A percentile compares a stretch with the other conserved stretches of the same genome.
Conservation (phyloP, 2,888 invertebrate genomes). For the Scelioninae gen. 2 region DNA sequence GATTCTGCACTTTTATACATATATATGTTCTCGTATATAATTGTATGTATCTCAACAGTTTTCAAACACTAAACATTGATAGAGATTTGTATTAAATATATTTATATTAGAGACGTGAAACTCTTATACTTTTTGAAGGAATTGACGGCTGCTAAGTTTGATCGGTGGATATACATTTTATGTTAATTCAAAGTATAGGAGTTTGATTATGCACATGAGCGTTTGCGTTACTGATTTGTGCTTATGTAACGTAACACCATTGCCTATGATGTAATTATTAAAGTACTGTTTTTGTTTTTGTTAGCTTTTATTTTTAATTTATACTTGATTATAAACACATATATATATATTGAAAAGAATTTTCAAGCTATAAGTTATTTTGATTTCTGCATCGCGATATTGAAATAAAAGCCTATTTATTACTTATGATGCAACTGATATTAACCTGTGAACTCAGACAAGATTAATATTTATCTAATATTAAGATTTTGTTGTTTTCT, state of each 20-base stretch:
- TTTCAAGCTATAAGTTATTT: conserved; percentile 34
- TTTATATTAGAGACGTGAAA: conserved; percentile 23
- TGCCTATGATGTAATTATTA: conserved; percentile 30
- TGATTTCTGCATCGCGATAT: conserved; percentile 20
- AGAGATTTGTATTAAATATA: conserved; percentile 24
- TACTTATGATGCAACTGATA: conserved; percentile 39
- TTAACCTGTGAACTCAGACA: conserved; percentile 37
- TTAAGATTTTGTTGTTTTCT: conserved; percentile 70
- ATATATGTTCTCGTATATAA: conserved; percentile 39
- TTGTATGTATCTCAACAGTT: conserved; percentile 26
- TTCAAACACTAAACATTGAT: conserved; percentile 24
- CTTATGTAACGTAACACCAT: conserved; percentile 24
- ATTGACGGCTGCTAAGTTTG: conserved; percentile 16
- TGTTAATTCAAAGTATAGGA: conserved; percentile 19
- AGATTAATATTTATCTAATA: conserved; percentile 65
- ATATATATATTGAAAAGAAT: too few species aligned
- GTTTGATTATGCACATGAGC: conserved; percentile 14
- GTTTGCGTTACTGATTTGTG: conserved; percentile 20
- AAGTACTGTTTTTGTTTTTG: conserved; percentile 13
- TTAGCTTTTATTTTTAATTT: conserved; percentile 11
- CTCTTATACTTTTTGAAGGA: conserved; percentile 26
- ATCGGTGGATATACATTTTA: neutral
- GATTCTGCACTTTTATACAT: conserved; percentile 29
- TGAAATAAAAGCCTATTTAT: conserved; percentile 41
- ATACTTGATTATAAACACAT: conserved; percentile 11